Evolutionary conservation across 2,113 vertebrate species (phyloP).

Genomic region (Odobenus rosmarus): DNA sequence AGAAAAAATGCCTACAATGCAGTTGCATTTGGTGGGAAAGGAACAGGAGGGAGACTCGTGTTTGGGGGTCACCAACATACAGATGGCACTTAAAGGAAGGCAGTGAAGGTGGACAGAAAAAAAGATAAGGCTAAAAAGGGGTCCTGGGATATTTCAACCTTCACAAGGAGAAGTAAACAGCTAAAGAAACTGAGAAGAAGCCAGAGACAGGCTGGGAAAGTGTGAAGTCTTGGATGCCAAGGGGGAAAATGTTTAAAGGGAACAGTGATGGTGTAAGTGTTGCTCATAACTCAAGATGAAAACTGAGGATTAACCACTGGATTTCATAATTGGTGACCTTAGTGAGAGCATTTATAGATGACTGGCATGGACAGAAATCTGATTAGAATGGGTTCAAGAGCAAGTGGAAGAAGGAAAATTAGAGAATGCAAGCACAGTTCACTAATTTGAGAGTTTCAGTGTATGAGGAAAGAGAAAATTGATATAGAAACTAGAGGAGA

Average conservation of each 20-base stretch:
- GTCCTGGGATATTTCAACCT: background rate
- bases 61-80: background rate
- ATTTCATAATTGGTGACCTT: background rate
- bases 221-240: background rate
- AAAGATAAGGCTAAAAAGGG: background rate
- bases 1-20: background rate
- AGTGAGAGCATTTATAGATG: background rate
- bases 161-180: background rate
- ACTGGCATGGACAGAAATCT: background rate
- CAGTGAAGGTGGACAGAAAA: background rate
- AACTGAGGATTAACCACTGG: background rate
- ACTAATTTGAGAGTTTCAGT: background rate
- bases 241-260: background rate
- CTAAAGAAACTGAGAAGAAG: background rate
- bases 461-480: background rate
- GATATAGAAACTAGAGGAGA: background rate
- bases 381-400: background rate
- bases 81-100: background rate
- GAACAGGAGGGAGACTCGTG: background rate
- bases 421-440: background rate
- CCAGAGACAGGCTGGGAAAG: background rate
- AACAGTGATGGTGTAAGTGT: background rate
- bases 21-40: background rate
- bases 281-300: background rate
- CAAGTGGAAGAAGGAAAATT: background rate